Conservation (phyloP, 2,113 vertebrate species). For the Microcebus griseorufus region DNA sequence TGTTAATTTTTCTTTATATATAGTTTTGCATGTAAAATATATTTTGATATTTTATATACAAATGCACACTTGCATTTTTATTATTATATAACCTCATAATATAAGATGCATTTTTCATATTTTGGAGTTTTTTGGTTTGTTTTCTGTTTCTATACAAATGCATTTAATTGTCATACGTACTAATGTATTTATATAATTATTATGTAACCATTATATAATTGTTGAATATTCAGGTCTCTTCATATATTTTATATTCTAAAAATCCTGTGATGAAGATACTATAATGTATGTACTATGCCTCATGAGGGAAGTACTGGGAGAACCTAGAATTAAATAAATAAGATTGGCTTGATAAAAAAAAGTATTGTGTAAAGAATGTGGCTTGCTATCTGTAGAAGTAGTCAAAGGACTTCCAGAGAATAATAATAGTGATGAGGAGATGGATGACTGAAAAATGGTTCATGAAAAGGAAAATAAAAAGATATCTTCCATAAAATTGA, state of each 20-base stretch:
- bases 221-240: background rate
- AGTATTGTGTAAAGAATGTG: background rate
- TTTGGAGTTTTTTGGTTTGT: no score
- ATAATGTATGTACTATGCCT: background rate
- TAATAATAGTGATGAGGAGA: background rate
- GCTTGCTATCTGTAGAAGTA: background rate
- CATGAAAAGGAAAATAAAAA: background rate
- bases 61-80: background rate
- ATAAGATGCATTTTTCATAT: background rate
- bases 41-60: background rate
- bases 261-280: background rate
- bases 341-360: background rate
- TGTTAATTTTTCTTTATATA: background rate
- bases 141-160: background rate
- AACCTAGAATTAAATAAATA: background rate
- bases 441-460: background rate
- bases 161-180: background rate
- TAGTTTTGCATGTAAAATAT: background rate
- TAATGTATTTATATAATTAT: background rate
- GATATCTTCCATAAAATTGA: background rate
- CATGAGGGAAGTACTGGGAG: background rate
- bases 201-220: background rate
- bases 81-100: background rate
- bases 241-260: background rate
- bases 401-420: background rate